These are phyloP conservation scores for Eupeodes luniger DNA, from an alignment of 2,888 invertebrate genomes.

Conservation along the genomic window DNA sequence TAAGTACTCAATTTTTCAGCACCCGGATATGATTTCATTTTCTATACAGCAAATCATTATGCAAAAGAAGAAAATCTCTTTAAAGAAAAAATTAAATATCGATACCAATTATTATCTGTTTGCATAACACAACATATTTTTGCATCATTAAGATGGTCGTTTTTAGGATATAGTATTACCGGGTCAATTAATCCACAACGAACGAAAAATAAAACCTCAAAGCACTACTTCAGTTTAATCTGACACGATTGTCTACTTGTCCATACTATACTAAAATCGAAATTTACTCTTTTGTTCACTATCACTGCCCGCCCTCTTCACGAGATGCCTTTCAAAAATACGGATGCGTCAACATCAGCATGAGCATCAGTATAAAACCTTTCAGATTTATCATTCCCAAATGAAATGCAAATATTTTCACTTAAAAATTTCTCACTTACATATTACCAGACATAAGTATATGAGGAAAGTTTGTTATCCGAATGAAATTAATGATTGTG, in stretches of 20 bases:
- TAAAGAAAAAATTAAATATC: too few relatives aligned
- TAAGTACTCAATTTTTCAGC: too few relatives aligned
- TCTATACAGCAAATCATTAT: too few relatives aligned
- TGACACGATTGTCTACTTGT: conserved; percentile 20
- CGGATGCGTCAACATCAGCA: conserved; percentile 7
- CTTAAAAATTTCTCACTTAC: conserved; percentile 47
- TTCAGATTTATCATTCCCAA: conserved; percentile 14
- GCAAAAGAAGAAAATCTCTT: too few relatives aligned
- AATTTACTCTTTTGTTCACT: not conserved
- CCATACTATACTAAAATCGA: conserved; percentile 2
- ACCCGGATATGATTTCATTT: too few relatives aligned
- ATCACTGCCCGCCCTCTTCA: not conserved
- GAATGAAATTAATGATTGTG: conserved; percentile 60
- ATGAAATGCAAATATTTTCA: conserved; percentile 52
- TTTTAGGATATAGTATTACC: not conserved
- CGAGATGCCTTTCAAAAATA: not conserved
- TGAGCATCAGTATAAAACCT: conserved; percentile 2
- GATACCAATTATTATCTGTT: not conserved
- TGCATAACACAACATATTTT: conserved; percentile 3
- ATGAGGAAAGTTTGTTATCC: conserved; percentile 34
- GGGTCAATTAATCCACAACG: conserved; percentile 14
- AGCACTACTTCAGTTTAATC: not conserved
- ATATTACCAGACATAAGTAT: not conserved
- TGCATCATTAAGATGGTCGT: not conserved
- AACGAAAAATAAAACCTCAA: not conserved